Percentiles rank a stretch among this genome's conserved stretches.
phyloP scores from a whole-genome alignment of 2,888 invertebrate genomes.

The Lycocerus yunnanus region DNA sequence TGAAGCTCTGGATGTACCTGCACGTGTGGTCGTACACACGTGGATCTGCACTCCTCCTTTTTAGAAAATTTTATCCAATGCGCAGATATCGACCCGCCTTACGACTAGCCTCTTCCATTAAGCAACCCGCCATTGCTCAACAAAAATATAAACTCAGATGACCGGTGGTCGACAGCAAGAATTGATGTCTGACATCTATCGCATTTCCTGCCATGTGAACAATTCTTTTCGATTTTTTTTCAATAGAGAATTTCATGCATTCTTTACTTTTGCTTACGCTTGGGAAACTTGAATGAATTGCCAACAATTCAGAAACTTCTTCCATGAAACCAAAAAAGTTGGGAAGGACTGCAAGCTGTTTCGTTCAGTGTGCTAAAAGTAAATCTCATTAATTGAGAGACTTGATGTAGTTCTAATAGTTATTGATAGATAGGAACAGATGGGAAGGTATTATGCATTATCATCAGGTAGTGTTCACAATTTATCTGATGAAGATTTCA shows the following conservation, averaged over 20 bases:
- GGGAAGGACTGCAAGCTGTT: background rate
- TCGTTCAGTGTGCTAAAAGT: background rate
- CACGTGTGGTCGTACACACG: conserved; percentile 53
- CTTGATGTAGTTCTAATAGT: no score
- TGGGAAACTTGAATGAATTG: background rate
- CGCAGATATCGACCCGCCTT: conserved; percentile 42
- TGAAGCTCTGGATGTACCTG: conserved; percentile 43
- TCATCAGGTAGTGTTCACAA: no score
- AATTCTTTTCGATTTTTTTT: conserved; percentile 16
- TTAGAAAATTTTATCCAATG: conserved; percentile 41
- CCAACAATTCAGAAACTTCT: background rate
- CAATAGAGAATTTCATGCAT: conserved; percentile 13
- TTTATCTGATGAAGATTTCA: no score
- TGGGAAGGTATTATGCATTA: no score
- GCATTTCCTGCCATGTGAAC: conserved; percentile 20
- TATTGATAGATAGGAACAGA: no score
- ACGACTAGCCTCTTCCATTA: conserved; percentile 37
- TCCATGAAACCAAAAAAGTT: background rate
- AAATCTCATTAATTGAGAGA: background rate
- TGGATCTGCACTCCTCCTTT: conserved; percentile 45
- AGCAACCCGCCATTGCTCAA: conserved; percentile 49
- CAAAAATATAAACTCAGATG: conserved; percentile 39
- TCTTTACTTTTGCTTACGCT: conserved; percentile 3
- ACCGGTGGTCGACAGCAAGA: conserved; percentile 24
- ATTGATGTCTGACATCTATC: conserved; percentile 17